A percentile compares a stretch with the other conserved stretches of the same genome.
Evolutionary conservation across 2,888 invertebrate genomes (phyloP).

Genomic region (Drosophila meridiana): DNA sequence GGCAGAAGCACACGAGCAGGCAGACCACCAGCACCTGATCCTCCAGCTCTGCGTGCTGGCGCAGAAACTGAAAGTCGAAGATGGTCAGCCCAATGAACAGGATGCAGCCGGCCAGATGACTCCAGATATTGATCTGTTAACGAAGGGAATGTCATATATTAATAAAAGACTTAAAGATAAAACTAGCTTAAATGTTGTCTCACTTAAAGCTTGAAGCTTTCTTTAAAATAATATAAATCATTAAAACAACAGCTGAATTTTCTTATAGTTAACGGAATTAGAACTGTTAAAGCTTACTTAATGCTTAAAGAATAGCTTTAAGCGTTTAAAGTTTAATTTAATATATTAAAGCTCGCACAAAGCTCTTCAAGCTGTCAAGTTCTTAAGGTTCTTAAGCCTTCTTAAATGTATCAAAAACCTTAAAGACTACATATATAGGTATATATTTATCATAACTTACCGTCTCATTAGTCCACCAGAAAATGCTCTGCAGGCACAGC

Average conservation of each 20-base stretch:
- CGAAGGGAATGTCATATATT: not conserved
- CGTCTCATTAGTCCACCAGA: slow-evolving; percentile 99
- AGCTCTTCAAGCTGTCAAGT: not conserved
- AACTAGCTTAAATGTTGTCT: no score
- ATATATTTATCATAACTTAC: slow-evolving; percentile 44
- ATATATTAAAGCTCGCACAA: not conserved
- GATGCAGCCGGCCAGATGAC: slow-evolving; percentile 94
- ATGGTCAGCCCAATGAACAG: slow-evolving; percentile 93
- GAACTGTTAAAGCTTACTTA: no score
- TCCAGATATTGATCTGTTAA: slow-evolving; percentile 95
- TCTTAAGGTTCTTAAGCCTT: not conserved
- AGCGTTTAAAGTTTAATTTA: no score
- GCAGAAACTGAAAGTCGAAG: slow-evolving; percentile 92
- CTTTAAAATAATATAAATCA: no score
- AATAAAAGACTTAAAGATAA: no score
- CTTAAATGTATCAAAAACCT: no score
- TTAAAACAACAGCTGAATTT: no score
- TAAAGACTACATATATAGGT: not conserved
- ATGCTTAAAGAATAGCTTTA: no score
- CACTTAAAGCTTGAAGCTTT: not conserved
- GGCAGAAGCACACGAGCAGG: slow-evolving; percentile 94
- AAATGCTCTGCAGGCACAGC: slow-evolving; percentile 95
- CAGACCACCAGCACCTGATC: slow-evolving; percentile 95
- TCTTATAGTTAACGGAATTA: no score
- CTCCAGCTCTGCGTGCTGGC: slow-evolving; percentile 90